phyloP scores from a whole-genome alignment of 2,797 vertebrate genomes.

The Gorsachius magnificus region DNA sequence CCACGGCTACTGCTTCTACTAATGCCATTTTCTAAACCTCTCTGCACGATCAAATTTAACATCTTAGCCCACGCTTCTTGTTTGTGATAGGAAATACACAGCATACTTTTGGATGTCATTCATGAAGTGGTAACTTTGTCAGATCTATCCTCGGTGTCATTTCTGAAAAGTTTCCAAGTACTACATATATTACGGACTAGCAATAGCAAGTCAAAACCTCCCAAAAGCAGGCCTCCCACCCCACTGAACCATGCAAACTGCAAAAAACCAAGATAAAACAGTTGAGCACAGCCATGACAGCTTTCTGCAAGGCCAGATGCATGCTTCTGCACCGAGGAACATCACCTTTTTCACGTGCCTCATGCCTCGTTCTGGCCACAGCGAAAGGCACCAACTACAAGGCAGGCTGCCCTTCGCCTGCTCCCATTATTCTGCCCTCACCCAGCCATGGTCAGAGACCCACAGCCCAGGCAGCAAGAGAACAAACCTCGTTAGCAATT shows the following conservation, averaged over 20 bases:
- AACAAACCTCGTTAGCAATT: fast-evolving
- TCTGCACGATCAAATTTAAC: neutral
- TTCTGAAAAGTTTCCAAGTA: neutral
- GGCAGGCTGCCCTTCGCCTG: neutral
- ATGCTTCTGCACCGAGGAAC: neutral
- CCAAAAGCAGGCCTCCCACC: neutral
- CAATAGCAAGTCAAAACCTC: neutral
- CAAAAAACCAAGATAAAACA: neutral
- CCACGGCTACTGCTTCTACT: fast-evolving
- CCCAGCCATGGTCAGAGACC: fast-evolving
- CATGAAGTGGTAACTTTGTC: fast-evolving
- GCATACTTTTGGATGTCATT: neutral
- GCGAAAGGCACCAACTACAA: fast-evolving
- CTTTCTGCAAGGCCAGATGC: neutral
- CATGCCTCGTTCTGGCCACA: neutral
- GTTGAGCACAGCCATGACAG: fast-evolving
- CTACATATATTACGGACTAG: fast-evolving
- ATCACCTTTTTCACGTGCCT: no score
- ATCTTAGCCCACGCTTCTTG: neutral
- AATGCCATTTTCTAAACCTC: neutral
- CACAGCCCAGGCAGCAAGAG: fast-evolving
- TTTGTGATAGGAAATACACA: fast-evolving
- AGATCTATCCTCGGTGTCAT: neutral
- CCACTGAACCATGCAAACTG: fast-evolving
- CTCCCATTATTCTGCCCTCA: fast-evolving